Evolutionary conservation across 2,113 vertebrate genomes (phyloP).

Genomic region (Probosciger aterrimus): DNA sequence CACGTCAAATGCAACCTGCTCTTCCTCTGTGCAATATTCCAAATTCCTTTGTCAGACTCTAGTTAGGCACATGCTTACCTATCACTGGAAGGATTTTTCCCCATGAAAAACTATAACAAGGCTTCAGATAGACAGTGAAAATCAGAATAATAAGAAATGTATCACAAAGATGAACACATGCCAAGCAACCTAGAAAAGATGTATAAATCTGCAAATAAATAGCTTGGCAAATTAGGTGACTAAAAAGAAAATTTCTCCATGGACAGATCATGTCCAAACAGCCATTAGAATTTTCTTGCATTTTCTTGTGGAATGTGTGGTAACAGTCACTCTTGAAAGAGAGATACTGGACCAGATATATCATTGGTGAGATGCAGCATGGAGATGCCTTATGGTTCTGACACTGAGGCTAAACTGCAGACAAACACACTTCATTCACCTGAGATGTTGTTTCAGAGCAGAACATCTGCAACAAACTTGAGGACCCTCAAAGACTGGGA

Average conservation of each 20-base stretch:
- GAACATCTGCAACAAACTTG: neutral
- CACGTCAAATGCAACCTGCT: neutral
- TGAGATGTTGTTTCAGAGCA: neutral
- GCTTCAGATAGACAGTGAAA: neutral
- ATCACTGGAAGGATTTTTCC: neutral
- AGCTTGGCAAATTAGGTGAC: neutral
- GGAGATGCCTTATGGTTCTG: neutral
- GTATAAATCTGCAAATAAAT: neutral
- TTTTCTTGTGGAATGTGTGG: neutral
- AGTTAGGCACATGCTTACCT: neutral
- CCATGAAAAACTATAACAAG: neutral
- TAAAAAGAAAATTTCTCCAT: neutral
- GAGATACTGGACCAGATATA: neutral
- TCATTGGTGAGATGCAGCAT: accelerated
- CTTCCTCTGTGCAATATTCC: neutral
- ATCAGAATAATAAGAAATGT: neutral
- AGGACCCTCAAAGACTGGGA: neutral
- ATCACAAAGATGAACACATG: neutral
- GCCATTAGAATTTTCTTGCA: neutral
- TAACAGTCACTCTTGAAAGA: neutral
- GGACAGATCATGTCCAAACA: neutral
- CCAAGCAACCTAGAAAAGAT: neutral
- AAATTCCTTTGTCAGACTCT: neutral
- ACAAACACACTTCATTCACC: neutral
- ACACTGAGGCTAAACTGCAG: neutral